Base-by-base conservation (phyloP, 2,113 vertebrate genomes). In the Galeopterus variegatus region DNA sequence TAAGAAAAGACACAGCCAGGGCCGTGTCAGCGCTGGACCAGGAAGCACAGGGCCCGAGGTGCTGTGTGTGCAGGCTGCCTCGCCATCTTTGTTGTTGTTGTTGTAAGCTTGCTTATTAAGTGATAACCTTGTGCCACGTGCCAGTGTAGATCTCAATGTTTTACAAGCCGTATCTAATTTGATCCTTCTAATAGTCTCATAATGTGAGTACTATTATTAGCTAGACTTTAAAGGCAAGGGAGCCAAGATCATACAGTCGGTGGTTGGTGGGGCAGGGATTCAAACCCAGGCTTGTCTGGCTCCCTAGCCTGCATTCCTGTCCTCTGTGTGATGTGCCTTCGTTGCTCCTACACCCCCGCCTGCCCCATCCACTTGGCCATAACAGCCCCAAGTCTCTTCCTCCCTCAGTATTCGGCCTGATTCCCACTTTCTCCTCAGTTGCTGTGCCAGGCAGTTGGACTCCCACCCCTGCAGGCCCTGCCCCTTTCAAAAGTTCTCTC, bases 111-210 rank as follows among this genome's bases (percentile, higher is more conserved):
- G 77, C 93, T 95, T 95, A 79, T 86, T 83, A 83, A 89, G 41
- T 64, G 94, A 95, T 79, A 91, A 93, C 79, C 31, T 6, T 11
- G 45, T 75, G 88, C 82, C 11, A 6, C 7, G 5, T 87, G 94
- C 64, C 86, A 80, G 73, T 14, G 64, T 52, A 73, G 93, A 84
- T 26, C 87, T 75, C 62, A 45, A 69, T 88, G 93, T 95, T 97
- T 88, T 94, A 96, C 83, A 83, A 96, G 90, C 73, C 92, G 93
- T 94, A 93, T 95, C 95, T 95, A 85, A 96, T 88, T 72, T 41
- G 94, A 93, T 94, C 87, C 87, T 80, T 88, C 77, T 60, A 93
- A 95, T 76, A 85, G 64, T n/a, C 76, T 83, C 88, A 31, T 79
- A 52, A 93, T 73, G 60, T 64, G 54, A 36, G 23, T 62, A 64